phyloP scores from a whole-genome alignment of 1,140 invertebrate genomes.

The Oedothorax gibbosus region DNA sequence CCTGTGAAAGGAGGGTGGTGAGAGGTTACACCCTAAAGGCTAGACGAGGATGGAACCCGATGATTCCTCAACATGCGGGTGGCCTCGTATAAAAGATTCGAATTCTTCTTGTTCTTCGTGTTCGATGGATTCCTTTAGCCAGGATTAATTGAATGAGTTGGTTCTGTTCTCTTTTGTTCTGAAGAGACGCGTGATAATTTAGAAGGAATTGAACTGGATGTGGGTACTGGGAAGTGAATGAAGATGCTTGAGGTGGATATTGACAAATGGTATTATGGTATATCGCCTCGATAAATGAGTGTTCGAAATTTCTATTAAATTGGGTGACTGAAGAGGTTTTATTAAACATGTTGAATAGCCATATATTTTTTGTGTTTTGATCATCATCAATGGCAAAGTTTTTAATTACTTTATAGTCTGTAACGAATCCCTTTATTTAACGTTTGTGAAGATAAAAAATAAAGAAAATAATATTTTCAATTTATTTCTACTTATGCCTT shows the following conservation, averaged over 20 bases:
- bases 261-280: conserved; percentile 26
- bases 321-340: too few species aligned
- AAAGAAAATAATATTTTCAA: too few species aligned
- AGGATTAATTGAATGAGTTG: conserved; percentile 53
- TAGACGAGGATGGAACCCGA: conserved; percentile 43
- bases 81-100: neutral
- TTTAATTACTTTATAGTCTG: too few species aligned
- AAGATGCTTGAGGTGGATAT: neutral
- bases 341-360: too few species aligned
- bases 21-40: conserved; percentile 61
- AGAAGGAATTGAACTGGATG: neutral
- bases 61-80: conserved; percentile 28
- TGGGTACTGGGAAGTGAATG: neutral
- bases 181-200: neutral
- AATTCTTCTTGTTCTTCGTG: conserved; percentile 22
- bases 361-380: too few species aligned
- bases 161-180: conserved; percentile 22
- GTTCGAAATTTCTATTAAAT: too few species aligned
- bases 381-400: too few species aligned
- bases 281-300: neutral
- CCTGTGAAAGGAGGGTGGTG: conserved; percentile 51
- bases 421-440: too few species aligned
- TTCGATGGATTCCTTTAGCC: neutral
- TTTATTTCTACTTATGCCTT: too few species aligned
- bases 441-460: too few species aligned